Conservation (phyloP, 1,140 invertebrate genomes). For the Atta cephalotes region DNA sequence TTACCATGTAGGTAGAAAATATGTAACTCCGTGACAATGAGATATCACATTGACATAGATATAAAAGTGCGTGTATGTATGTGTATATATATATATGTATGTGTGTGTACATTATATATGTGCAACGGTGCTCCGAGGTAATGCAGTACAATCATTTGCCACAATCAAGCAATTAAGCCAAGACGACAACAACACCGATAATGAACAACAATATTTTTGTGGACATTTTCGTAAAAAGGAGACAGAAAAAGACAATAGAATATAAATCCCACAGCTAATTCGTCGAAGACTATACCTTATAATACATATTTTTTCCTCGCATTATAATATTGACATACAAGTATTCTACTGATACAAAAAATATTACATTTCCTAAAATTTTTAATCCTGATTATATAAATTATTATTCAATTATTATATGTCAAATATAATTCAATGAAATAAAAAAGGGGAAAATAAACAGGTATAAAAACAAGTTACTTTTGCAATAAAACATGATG, state of each 20-base stretch:
- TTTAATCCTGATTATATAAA: conserved; percentile 8
- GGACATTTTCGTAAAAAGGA: conserved; percentile 26
- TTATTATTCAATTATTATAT: conserved; percentile 10
- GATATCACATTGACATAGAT: conserved; percentile 29
- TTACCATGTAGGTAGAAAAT: conserved; percentile 46
- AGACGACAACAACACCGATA: conserved; percentile 79
- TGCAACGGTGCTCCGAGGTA: conserved; percentile 74
- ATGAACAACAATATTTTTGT: conserved; percentile 65
- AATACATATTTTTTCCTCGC: conserved; percentile 37
- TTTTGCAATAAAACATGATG: conserved; percentile 1
- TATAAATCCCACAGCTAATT: conserved; percentile 26
- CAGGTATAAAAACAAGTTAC: not conserved
- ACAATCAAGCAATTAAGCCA: conserved; percentile 80
- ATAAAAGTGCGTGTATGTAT: conserved; percentile 61
- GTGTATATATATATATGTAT: not conserved
- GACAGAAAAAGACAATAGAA: conserved; percentile 35
- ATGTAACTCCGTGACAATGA: conserved; percentile 40
- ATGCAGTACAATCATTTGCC: conserved; percentile 74
- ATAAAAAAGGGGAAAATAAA: not conserved
- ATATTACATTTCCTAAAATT: conserved; percentile 1
- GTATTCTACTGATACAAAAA: not conserved
- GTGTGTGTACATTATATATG: conserved; percentile 23
- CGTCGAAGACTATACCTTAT: conserved; percentile 58
- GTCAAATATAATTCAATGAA: conserved; percentile 1
- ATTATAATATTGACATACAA: conserved; percentile 9